Conservation (phyloP, 1,140 invertebrate species). For the Solenopsis invicta region DNA sequence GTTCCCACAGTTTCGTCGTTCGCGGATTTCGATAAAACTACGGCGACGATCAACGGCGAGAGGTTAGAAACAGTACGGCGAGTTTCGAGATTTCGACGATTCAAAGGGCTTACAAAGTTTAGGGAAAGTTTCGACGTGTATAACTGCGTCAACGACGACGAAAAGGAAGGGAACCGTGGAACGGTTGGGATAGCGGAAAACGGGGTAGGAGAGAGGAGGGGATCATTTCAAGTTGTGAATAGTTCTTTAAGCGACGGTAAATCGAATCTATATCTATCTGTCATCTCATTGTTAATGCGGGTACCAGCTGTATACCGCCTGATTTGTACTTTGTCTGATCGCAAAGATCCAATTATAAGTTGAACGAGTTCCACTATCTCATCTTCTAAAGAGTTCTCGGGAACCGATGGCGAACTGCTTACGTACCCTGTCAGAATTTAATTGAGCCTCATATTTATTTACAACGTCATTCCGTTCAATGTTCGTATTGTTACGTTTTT, state of each 20-base stretch:
- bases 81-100: conserved; percentile 68
- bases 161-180: neutral
- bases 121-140: conserved; percentile 38
- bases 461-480: neutral
- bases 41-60: conserved; percentile 42
- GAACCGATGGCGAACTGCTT: conserved; percentile 5
- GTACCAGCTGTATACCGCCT: conserved; percentile 22
- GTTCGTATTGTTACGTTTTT: neutral
- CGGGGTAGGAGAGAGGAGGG: neutral
- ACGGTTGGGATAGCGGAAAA: conserved; percentile 8
- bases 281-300: conserved; percentile 53
- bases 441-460: neutral
- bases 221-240: conserved; percentile 59
- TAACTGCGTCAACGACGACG: conserved; percentile 30
- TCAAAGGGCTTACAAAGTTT: conserved; percentile 64
- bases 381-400: conserved; percentile 12
- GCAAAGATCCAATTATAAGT: conserved; percentile 73
- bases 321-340: conserved; percentile 65
- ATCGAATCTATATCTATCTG: conserved; percentile 59
- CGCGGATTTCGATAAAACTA: conserved; percentile 60
- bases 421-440: neutral
- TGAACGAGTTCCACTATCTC: conserved; percentile 61
- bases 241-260: conserved; percentile 40
- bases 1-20: conserved; percentile 33
- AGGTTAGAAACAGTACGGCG: conserved; percentile 54